Base-by-base conservation (phyloP, 1,140 invertebrate species). In the Pseudomyrmex cubaensis region DNA sequence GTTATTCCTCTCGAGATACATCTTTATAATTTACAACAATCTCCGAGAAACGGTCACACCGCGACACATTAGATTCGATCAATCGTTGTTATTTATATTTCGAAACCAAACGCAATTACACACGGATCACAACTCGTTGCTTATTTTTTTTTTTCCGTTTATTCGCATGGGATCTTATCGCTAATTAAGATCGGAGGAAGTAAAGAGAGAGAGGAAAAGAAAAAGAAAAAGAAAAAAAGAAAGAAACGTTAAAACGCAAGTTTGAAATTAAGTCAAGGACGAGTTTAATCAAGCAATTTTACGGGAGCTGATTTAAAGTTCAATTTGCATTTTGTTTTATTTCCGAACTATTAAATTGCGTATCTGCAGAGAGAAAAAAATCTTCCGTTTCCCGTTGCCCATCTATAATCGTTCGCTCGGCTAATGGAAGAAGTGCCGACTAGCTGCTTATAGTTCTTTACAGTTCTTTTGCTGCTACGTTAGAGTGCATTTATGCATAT, bases 311-410 rank as follows among this genome's bases (percentile, higher is more conserved):
- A 25, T 54, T 48, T 59, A 46, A 76, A 80, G 64, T 80, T 72
- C 64, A 70, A 70, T 70, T 70, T 78, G 64, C 76, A 59, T 72
- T 80, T 80, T 44, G 64, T 80, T 80, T 80, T 80, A 80, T 80
- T 50, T 72, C 64, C 8, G 0, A 61, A 50, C 66, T 80, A 80
- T 80, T 25, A 80, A 70, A 80, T 12, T n/a, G 17, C 17, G 64
- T 15, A 59, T 70, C 46, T 22, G 35, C 15, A 56, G 15, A 46
- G 8, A 20, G 63, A 22, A 25, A 46, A 78, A 69, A 78, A 78
- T 78, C n/a, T 5, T 0, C 7, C 35, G n/a, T 9, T 35, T 13
- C 15, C 63, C 10, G 12, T 25, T 15, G 12, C 22, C 25, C 46
- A 10, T 54, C 61, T 44, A 25, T 25, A 20, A 7, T 44, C 20